These are phyloP conservation scores for Chlamydotis undulata DNA, from an alignment of 2,113 vertebrate genomes.

Conservation along the genomic window DNA sequence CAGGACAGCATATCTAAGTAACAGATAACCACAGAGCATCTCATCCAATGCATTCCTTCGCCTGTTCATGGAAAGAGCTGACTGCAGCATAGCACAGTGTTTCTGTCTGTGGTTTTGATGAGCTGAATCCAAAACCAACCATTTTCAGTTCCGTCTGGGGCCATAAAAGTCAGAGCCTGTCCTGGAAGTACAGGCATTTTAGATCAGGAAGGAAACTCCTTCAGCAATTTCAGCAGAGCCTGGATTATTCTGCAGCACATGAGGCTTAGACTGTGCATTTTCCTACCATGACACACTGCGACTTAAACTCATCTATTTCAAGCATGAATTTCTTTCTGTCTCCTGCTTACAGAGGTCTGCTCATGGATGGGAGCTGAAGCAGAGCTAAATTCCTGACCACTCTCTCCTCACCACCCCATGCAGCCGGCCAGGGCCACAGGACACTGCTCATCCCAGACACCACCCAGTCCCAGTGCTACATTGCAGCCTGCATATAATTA, in stretches of 20 bases:
- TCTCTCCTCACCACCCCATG: background rate
- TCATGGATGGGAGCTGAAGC: background rate
- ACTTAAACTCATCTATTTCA: background rate
- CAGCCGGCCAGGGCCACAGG: background rate
- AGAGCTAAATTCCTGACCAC: background rate
- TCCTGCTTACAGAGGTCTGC: background rate
- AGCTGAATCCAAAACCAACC: constrained; percentile 3
- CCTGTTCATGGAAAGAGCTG: background rate
- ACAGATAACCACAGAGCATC: background rate
- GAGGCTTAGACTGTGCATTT: background rate
- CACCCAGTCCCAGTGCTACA: background rate
- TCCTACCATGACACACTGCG: background rate
- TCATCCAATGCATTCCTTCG: background rate
- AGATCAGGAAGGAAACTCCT: background rate
- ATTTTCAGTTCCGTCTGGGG: background rate
- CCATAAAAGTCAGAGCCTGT: background rate
- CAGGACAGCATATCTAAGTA: background rate
- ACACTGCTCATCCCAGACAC: background rate
- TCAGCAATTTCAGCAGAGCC: background rate
- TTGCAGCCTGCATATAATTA: background rate
- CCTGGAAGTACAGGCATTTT: background rate
- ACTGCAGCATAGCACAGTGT: background rate
- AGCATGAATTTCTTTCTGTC: background rate
- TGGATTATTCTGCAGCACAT: background rate
- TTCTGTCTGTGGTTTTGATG: constrained; percentile 25